Percentiles rank a stretch among this genome's conserved stretches.
Evolutionary conservation across 2,888 invertebrate genomes (phyloP).

Genomic region (Papilio elwesi): DNA sequence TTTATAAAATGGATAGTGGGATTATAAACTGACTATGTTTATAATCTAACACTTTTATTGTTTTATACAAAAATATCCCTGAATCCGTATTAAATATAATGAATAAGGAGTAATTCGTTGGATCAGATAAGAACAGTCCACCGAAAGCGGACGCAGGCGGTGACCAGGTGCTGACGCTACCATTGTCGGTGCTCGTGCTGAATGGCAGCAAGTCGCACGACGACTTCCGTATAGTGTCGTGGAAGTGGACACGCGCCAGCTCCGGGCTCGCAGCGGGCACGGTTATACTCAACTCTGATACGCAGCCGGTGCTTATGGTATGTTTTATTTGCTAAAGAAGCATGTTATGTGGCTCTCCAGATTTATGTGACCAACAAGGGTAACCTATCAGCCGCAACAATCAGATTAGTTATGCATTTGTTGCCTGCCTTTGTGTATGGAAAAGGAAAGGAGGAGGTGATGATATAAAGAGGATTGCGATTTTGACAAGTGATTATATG

Average conservation of each 20-base stretch:
- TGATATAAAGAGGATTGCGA: too few relatives aligned
- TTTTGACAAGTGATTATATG: too few relatives aligned
- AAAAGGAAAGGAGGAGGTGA: too few relatives aligned
- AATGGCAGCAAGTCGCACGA: slow-evolving; percentile 94
- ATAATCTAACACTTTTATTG: too few relatives aligned
- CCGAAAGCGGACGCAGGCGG: slow-evolving; percentile 96
- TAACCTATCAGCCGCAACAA: too few relatives aligned
- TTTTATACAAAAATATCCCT: not conserved
- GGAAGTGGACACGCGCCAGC: slow-evolving; percentile 92
- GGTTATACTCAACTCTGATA: slow-evolving; percentile 90
- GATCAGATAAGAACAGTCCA: slow-evolving; percentile 92
- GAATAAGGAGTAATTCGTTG: not conserved
- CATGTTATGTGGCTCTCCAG: too few relatives aligned
- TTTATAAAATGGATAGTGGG: too few relatives aligned
- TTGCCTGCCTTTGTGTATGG: too few relatives aligned
- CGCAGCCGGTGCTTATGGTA: slow-evolving; percentile 87
- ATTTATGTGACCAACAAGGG: too few relatives aligned
- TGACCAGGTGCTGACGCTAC: slow-evolving; percentile 90
- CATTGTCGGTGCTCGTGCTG: slow-evolving; percentile 89
- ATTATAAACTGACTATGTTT: too few relatives aligned
- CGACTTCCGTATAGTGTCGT: slow-evolving; percentile 93
- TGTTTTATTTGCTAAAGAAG: slow-evolving; percentile 29
- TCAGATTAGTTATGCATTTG: too few relatives aligned
- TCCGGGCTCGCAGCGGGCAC: slow-evolving; percentile 92
- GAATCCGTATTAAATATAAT: not conserved